Evolutionary conservation across 2,888 invertebrate genomes (phyloP), one percentile per base, ranked within the genome.

Genomic region (Cyclophora punctaria): DNA sequence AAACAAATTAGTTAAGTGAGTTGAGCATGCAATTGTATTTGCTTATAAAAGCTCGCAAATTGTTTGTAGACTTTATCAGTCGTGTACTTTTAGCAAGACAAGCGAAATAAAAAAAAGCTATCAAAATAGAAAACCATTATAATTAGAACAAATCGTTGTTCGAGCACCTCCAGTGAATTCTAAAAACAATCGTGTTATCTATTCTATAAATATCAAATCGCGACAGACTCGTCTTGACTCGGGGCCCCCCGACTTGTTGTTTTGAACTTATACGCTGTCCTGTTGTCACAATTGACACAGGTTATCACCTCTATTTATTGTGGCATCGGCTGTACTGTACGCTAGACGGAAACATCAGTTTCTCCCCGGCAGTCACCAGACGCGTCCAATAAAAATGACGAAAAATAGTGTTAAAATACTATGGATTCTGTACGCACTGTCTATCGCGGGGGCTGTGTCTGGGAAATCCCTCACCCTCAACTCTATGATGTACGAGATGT

Each of bases 281-380:
- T 76, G 75, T 79, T 73, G 74, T 75, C 73, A 75, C 69, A 69
- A 75, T 79, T 83, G 81, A 85, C 81, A 82, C 77, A 80, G 83
- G 86, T 83, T 87, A 86, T 86, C 86, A 62, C 64, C 66, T 78
- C 72, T 83, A 82, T 84, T 83, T 85, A 80, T 77, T 81, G 74
- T 74, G 73, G 63, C 73, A 74, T 69, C 69, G 62, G 63, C 67
- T 68, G 59, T 56, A 64, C 57, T 67, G 60, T 62, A 66, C 71
- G 65, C 71, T 72, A 82, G 77, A 83, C 80, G 84, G 83, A 83
- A 83, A 75, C 73, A 66, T 67, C 75, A 82, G 83, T 83, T 69
- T 67, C 71, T 64, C 57, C 56, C 51, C 56, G 66, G 59, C 67
- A 65, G 67, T 58, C 67, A 66, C 60, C 63, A 66, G 66, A 68